Percentiles rank a stretch among this genome's conserved stretches.
Evolutionary conservation across 2,797 vertebrate genomes (phyloP).

Genomic region (Pantherophis vulpinus): DNA sequence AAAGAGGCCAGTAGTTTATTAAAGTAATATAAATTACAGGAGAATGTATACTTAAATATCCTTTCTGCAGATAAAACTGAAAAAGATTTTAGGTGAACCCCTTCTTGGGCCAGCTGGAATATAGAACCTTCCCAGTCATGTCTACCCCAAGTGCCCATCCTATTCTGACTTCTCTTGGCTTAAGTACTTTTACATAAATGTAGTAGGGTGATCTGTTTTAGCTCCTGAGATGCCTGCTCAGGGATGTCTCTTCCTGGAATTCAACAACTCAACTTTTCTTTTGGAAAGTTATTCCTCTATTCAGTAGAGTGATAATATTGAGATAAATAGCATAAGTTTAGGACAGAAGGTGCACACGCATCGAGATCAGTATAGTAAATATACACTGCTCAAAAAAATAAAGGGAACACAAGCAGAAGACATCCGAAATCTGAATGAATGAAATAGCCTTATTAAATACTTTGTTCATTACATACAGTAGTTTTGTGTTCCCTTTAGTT

Average conservation of each 20-base stretch:
- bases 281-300: not conserved
- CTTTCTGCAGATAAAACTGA: not conserved
- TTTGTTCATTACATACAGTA: too few species aligned
- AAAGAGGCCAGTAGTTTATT: not conserved
- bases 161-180: not conserved
- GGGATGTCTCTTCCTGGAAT: not conserved
- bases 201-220: not conserved
- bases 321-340: not conserved
- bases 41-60: not conserved
- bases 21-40: not conserved
- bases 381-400: too few species aligned
- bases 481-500: too few species aligned
- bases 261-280: not conserved
- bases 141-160: not conserved
- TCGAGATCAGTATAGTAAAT: not conserved
- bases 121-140: not conserved
- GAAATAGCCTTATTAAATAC: too few species aligned
- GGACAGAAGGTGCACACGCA: not conserved
- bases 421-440: too few species aligned
- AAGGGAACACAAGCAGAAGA: too few species aligned
- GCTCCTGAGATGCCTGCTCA: not conserved
- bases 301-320: not conserved
- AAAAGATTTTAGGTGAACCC: not conserved
- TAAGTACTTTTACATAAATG: not conserved
- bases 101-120: not conserved